Base-by-base conservation (phyloP, 2,888 invertebrate species). In the Psylliodes chrysocephalus region DNA sequence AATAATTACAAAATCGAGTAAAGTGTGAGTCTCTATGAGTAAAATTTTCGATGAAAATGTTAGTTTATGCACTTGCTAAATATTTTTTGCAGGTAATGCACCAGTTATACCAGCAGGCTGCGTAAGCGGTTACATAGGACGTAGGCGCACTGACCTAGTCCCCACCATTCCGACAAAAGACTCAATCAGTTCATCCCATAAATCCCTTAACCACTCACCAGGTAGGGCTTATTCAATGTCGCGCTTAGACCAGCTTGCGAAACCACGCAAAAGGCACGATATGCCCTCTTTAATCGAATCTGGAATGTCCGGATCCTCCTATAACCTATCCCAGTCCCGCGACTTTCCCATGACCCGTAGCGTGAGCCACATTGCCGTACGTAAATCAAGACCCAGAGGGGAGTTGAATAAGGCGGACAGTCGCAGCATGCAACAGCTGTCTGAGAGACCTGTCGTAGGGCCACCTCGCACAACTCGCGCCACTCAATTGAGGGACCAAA, bases 201-300 rank as follows among this genome's bases (percentile, higher is more conserved):
- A 82, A 75, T 79, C 82, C 66, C 80, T 83, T 69, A 80, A 81
- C 71, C 80, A 82, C 68, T 83, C 81, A 77, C 89, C 89, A 91
- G 91, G 91, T 89, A 94, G 95, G 89, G 94, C 95, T 80, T 92
- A 92, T 86, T 94, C 94, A 83, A 94, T 95, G 94, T 92, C 94
- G 80, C 91, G 95, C 77, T 89, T 95, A 86, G 95, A 95, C 88
- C 90, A 91, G 82, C 87, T 92, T 83, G 87, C 92, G 75, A 89
- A 88, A 84, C 91, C 92, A 72, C 86, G 91, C 75, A 80, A 77
- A 73, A 85, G 87, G 75, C 86, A 57, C 70, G 80, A 79, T 68
- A 75, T 83, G 73, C 79, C 82, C 66, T 78, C 82, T 53, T 75
- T 82, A 69, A 75, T 79, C 68, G 82, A 82, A 75, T 73, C 70